Conservation (phyloP, 2,888 invertebrate genomes). For the Synanthedon formicaeformis region DNA sequence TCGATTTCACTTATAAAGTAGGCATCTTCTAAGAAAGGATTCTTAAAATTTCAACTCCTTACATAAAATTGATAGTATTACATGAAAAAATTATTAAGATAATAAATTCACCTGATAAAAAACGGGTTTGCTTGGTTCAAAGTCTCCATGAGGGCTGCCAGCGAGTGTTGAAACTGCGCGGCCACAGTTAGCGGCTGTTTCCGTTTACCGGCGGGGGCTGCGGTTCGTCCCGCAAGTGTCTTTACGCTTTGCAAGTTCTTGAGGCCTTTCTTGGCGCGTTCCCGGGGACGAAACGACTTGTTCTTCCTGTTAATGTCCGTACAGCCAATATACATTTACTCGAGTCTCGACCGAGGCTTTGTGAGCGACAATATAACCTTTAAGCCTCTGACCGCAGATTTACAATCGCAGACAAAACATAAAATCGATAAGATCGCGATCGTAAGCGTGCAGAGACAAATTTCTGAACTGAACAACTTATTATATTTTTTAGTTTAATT, state of each 20-base stretch:
- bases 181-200: slow-evolving; percentile 94
- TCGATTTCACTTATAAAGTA: too few relatives aligned
- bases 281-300: slow-evolving; percentile 90
- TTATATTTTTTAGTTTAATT: too few relatives aligned
- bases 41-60: not conserved
- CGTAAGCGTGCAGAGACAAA: too few relatives aligned
- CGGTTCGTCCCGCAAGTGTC: slow-evolving; percentile 84
- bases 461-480: too few relatives aligned
- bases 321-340: not conserved
- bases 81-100: not conserved
- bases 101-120: slow-evolving; percentile 55
- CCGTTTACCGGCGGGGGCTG: slow-evolving; percentile 74
- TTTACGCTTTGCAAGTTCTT: slow-evolving; percentile 94
- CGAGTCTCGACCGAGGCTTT: not conserved
- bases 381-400: too few relatives aligned
- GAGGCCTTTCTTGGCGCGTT: slow-evolving; percentile 86
- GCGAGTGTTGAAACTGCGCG: slow-evolving; percentile 93
- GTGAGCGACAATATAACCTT: not conserved
- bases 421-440: too few relatives aligned
- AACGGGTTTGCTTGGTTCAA: slow-evolving; percentile 81
- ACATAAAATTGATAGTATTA: too few relatives aligned
- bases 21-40: not conserved
- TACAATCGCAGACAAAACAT: too few relatives aligned
- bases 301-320: slow-evolving; percentile 77
- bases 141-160: slow-evolving; percentile 93